Conservation (phyloP, 2,113 vertebrate genomes). For the Spea multiplicata region DNA sequence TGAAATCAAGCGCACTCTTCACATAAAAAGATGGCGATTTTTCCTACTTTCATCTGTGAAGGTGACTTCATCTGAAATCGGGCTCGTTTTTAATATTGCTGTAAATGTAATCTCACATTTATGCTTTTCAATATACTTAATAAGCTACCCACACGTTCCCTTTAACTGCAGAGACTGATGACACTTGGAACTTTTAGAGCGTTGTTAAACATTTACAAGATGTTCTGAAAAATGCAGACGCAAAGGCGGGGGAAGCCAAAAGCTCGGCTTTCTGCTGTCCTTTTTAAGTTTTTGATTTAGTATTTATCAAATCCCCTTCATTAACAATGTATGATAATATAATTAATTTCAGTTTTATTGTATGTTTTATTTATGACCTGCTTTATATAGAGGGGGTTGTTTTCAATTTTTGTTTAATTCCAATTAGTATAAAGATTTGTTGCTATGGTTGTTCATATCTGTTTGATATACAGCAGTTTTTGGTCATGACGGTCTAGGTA, state of each 20-base stretch:
- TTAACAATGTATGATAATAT: conserved; percentile 56
- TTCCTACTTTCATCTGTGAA: background rate
- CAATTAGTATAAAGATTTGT: no score
- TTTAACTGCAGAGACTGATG: conserved; percentile 12
- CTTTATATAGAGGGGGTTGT: background rate
- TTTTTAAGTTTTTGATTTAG: conserved; percentile 56
- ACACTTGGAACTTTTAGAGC: conserved; percentile 40
- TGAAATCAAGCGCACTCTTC: conserved; percentile 18
- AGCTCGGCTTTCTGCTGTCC: conserved; percentile 55
- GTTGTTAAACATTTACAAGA: conserved; percentile 64
- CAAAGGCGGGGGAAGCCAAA: conserved; percentile 47
- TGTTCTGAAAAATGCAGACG: conserved; percentile 63
- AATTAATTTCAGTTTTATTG: conserved; percentile 20
- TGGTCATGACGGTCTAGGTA: no score
- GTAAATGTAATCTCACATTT: conserved; percentile 43
- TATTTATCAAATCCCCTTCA: conserved; percentile 61
- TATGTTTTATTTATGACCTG: conserved; percentile 25
- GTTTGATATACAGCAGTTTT: no score
- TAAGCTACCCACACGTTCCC: conserved; percentile 53
- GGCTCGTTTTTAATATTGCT: background rate
- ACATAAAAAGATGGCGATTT: conserved; percentile 14
- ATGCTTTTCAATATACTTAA: conserved; percentile 58
- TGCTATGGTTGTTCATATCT: no score
- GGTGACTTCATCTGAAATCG: background rate
- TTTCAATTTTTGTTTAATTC: background rate